phyloP scores from a whole-genome alignment of 2,113 vertebrate species.

The Chelonoidis abingdonii region DNA sequence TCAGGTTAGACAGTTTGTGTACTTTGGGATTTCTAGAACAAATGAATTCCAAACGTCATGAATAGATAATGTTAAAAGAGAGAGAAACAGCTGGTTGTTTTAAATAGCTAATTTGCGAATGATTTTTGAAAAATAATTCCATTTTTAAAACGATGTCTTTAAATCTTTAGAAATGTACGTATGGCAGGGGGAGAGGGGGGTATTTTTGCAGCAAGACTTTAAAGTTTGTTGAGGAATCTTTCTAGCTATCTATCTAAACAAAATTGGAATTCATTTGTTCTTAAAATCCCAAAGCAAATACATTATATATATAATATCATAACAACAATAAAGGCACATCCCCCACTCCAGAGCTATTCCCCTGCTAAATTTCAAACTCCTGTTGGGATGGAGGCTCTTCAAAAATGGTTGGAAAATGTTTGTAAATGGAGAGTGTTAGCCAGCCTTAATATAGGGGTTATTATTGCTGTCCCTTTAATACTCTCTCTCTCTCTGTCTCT shows the following conservation, averaged over 20 bases:
- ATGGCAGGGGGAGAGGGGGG: neutral
- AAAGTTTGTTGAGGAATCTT: neutral
- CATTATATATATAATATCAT: neutral
- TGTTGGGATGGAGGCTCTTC: neutral
- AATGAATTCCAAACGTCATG: conserved; percentile 6
- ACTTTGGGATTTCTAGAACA: neutral
- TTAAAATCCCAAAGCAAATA: neutral
- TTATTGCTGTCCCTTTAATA: neutral
- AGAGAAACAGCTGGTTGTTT: neutral
- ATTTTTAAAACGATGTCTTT: neutral
- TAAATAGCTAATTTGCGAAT: neutral
- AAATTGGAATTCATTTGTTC: neutral
- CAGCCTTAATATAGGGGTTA: accelerated
- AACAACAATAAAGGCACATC: neutral
- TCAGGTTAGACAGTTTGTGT: neutral
- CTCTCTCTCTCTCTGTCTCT: neutral
- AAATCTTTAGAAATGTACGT: neutral
- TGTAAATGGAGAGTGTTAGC: neutral
- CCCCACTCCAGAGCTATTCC: neutral
- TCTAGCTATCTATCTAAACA: neutral
- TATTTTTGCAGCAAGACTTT: neutral
- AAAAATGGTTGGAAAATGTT: neutral
- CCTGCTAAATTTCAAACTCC: neutral
- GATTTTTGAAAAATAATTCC: neutral
- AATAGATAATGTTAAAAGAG: neutral